Base-by-base conservation (phyloP, 2,113 vertebrate species). In the Craseonycteris thonglongyai region DNA sequence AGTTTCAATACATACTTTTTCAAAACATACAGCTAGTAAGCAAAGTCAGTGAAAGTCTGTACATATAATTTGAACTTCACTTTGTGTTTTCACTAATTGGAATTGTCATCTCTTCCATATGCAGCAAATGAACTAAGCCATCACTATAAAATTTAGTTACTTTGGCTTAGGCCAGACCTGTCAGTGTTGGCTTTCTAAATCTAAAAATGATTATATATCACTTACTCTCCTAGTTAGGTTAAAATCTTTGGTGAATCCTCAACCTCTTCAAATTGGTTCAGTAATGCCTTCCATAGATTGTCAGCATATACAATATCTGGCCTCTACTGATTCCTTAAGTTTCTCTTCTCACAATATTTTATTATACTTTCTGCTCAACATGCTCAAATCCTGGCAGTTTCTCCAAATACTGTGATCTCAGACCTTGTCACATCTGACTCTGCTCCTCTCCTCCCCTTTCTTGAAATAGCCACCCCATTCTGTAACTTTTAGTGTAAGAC, bases 391-490 rank as follows among this genome's bases (percentile, higher is more conserved):
- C 76, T 90, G 19, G 18, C 18, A 83, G 13, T 40, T 66, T 79
- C 33, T 18, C 38, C 54, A 81, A 69, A 93, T 15, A 56, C 4
- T 1, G 9, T 0, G 6, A 65, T 24, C 68, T 90, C 28, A 16
- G 2, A 22, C 19, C 7, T 35, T 1, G 0, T 35, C 8, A 10
- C 1, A 5, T 7, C 38, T 92, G 24, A 61, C 58, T 16, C 22
- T 11, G 12, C 0, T 3, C 7, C 12, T 24, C 15, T 33, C 51
- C 18, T 42, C 0, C 3, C 19, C 16, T 4, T 5, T 65, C 21
- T 61, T 1, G 5, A 6, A 21, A 90, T 51, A 42, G 1, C 16
- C 0, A 21, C 42, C 15, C 15, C 21, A 45, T n/a, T 59, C 22
- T 47, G 38, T 24, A 2, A 68, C n/a, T n/a, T 4, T 61, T 12